Conservation (phyloP, 2,113 vertebrate species). For the Cranoglanis bouderius region DNA sequence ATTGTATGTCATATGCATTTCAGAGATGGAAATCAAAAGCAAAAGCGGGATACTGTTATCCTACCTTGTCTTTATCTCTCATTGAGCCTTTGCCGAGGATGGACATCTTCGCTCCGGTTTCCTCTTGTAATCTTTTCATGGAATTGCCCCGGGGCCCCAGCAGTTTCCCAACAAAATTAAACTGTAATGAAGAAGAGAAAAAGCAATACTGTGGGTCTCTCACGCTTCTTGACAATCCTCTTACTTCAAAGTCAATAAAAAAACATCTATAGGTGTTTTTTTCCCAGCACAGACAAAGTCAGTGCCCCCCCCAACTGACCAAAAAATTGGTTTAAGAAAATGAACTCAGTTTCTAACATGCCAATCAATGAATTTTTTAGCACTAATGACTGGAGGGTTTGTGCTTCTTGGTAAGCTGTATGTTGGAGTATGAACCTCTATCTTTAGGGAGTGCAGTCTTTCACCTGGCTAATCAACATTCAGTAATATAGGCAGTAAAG, state of each 20-base stretch:
- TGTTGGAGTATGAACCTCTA: constrained; percentile 18
- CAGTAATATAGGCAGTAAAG: constrained; percentile 57
- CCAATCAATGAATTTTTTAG: not conserved
- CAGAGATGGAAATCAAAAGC: not conserved
- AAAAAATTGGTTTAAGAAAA: constrained; percentile 6
- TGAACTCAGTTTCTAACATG: not conserved
- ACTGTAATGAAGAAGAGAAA: constrained; percentile 76
- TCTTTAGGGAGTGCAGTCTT: constrained; percentile 45
- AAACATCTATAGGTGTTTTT: constrained; percentile 27
- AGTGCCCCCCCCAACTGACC: not conserved
- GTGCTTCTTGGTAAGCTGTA: not conserved
- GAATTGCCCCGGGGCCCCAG: constrained; percentile 98
- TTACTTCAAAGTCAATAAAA: constrained; percentile 49
- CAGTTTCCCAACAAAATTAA: constrained; percentile 99
- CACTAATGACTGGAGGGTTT: not conserved
- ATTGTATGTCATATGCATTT: not conserved
- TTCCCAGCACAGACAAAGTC: constrained; percentile 28
- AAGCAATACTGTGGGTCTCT: constrained; percentile 47
- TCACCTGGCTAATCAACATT: constrained; percentile 62
- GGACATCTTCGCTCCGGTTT: constrained; percentile 99
- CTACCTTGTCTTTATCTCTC: constrained; percentile 98
- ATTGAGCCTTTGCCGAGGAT: constrained; percentile 99
- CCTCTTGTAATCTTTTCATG: constrained; percentile 98
- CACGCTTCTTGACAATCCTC: constrained; percentile 33
- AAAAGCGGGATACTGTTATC: constrained; percentile 33